Conservation (phyloP, 2,888 invertebrate genomes). For the Spodoptera picta region DNA sequence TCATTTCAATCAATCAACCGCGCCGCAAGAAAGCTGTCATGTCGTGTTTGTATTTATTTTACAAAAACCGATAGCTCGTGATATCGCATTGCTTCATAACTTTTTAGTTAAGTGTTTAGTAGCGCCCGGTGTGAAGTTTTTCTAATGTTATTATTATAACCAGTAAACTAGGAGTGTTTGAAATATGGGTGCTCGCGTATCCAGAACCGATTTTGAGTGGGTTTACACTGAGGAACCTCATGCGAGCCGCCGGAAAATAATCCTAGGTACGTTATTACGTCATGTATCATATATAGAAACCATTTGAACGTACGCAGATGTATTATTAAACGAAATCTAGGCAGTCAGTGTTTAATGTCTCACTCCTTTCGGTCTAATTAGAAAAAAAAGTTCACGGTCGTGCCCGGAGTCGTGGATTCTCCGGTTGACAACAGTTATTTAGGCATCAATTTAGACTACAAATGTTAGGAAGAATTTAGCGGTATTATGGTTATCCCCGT, state of each 20-base stretch:
- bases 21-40: constrained; percentile 7
- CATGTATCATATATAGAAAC: constrained; percentile 54
- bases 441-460: too few species aligned
- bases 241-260: constrained; percentile 97
- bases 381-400: constrained; percentile 7
- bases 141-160: constrained; percentile 29
- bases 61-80: constrained; percentile 15
- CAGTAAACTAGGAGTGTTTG: constrained; percentile 35
- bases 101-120: constrained; percentile 7
- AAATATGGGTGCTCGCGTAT: constrained; percentile 97
- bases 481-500: background rate
- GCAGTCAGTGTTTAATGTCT: background rate
- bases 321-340: constrained; percentile 14
- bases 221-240: constrained; percentile 99
- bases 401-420: too few species aligned
- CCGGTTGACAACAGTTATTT: constrained; percentile 2
- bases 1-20: constrained; percentile 31
- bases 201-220: constrained; percentile 99
- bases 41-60: constrained; percentile 5
- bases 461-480: background rate
- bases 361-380: background rate
- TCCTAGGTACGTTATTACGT: constrained; percentile 92
- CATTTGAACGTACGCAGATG: constrained; percentile 13
- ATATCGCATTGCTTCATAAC: constrained; percentile 1
- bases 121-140: constrained; percentile 17